Percentiles rank a stretch among this genome's conserved stretches.
These are phyloP conservation scores for Hiodon tergisus DNA, from an alignment of 2,113 vertebrate species.

Conservation along the genomic window DNA sequence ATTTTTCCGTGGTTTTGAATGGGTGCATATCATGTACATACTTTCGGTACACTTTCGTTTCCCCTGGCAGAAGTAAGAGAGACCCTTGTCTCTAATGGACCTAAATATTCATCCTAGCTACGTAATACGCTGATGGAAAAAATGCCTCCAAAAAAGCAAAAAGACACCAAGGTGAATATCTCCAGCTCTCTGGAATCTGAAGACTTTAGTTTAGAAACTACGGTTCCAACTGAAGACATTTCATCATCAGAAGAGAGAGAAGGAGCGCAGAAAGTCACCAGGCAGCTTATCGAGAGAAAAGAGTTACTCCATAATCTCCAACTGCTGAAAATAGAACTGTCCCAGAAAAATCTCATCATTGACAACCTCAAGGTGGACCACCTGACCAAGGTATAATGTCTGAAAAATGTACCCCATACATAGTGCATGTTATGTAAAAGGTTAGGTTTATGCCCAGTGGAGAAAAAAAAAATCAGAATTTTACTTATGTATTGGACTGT, in stretches of 20 bases:
- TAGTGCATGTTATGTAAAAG: no score
- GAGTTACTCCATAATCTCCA: constrained; percentile 85
- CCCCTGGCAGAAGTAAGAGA: no score
- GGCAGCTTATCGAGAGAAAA: constrained; percentile 85
- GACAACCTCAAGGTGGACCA: constrained; percentile 92
- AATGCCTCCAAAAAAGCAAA: constrained; percentile 76
- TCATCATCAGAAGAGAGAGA: constrained; percentile 89
- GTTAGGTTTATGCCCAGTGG: no score
- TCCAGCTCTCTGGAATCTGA: constrained; percentile 94
- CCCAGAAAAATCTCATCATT: constrained; percentile 87
- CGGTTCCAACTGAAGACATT: constrained; percentile 83
- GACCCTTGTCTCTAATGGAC: no score
- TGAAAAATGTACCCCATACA: no score
- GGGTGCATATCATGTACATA: no score
- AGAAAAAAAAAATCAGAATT: no score
- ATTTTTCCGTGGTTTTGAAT: no score
- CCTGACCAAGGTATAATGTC: constrained; percentile 75
- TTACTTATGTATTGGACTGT: no score
- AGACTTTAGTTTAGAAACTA: constrained; percentile 94
- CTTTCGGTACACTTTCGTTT: no score
- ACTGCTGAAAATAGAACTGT: constrained; percentile 86
- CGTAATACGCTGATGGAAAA: neutral
- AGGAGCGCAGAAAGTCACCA: constrained; percentile 76
- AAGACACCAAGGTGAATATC: constrained; percentile 64
- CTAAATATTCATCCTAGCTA: no score